Conservation (phyloP, 2,113 vertebrate genomes). For the Corythoichthys intestinalis region DNA sequence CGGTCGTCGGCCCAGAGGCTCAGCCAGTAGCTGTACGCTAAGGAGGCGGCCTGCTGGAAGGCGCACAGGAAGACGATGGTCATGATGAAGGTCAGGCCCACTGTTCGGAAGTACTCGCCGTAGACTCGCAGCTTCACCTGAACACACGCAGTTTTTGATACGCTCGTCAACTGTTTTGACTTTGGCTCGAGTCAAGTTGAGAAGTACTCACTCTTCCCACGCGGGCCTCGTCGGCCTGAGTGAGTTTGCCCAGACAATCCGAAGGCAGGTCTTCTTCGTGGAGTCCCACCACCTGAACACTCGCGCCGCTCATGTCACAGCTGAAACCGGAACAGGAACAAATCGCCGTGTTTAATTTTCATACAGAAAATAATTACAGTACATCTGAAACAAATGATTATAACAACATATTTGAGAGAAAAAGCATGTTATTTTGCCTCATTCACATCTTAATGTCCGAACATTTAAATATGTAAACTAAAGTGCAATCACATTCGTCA, state of each 20-base stretch:
- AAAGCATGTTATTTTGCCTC: too few species aligned
- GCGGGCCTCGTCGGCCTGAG: slow-evolving; percentile 84
- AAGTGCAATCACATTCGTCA: too few species aligned
- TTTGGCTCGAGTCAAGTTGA: too few species aligned
- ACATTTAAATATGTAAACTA: too few species aligned
- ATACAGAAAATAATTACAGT: too few species aligned
- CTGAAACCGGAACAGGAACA: slow-evolving; percentile 23
- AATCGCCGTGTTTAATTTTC: too few species aligned
- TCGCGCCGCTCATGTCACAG: slow-evolving; percentile 59
- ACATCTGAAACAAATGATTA: too few species aligned
- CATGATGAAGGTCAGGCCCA: slow-evolving; percentile 80
- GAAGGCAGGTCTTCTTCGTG: slow-evolving; percentile 16
- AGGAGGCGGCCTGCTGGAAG: slow-evolving; percentile 78
- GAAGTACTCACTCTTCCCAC: slow-evolving; percentile 80
- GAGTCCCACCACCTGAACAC: slow-evolving; percentile 52
- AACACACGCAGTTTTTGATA: neutral
- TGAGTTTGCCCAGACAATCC: slow-evolving; percentile 75
- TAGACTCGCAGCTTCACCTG: slow-evolving; percentile 90
- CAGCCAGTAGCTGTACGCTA: slow-evolving; percentile 94
- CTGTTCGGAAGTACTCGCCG: slow-evolving; percentile 89
- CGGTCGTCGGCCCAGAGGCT: slow-evolving; percentile 94
- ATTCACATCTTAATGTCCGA: too few species aligned
- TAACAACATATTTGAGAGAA: too few species aligned
- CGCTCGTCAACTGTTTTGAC: neutral
- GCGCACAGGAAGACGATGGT: slow-evolving; percentile 86